Conservation (phyloP, 2,113 vertebrate species). For the Dicerorhinus sumatrensis region DNA sequence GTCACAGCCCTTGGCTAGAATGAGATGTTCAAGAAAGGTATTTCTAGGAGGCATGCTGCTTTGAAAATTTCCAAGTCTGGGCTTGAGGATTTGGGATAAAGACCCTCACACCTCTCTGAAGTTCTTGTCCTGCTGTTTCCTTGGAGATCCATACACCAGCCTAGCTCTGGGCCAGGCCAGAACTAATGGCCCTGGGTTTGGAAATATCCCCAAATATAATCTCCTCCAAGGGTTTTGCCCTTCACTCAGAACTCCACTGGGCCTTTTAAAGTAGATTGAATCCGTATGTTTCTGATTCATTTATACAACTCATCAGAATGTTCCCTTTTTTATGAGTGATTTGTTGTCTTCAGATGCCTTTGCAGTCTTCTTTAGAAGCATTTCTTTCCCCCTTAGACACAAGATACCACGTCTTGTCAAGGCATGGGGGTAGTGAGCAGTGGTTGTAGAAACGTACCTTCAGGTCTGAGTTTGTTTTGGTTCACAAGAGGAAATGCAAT, state of each 20-base stretch:
- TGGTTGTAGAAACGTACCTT: neutral
- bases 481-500: neutral
- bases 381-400: constrained; percentile 63
- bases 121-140: neutral
- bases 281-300: constrained; percentile 82
- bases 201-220: constrained; percentile 55
- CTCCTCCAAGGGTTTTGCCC: constrained; percentile 56
- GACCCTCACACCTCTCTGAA: neutral
- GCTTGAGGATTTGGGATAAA: neutral
- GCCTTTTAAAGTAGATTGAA: constrained; percentile 69
- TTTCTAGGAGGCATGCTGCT: neutral
- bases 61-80: neutral
- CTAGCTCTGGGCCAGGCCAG: neutral
- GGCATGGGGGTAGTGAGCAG: neutral
- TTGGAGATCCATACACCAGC: constrained; percentile 43
- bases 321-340: constrained; percentile 63
- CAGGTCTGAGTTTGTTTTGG: neutral
- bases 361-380: constrained; percentile 67
- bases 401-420: neutral
- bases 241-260: constrained; percentile 50
- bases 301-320: constrained; percentile 76
- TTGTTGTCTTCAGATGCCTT: constrained; percentile 69
- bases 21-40: constrained; percentile 25
- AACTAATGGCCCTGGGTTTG: constrained; percentile 42
- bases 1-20: neutral